These are phyloP conservation scores for Sinelater perroti DNA, from an alignment of 2,888 invertebrate genomes.

Conservation along the genomic window DNA sequence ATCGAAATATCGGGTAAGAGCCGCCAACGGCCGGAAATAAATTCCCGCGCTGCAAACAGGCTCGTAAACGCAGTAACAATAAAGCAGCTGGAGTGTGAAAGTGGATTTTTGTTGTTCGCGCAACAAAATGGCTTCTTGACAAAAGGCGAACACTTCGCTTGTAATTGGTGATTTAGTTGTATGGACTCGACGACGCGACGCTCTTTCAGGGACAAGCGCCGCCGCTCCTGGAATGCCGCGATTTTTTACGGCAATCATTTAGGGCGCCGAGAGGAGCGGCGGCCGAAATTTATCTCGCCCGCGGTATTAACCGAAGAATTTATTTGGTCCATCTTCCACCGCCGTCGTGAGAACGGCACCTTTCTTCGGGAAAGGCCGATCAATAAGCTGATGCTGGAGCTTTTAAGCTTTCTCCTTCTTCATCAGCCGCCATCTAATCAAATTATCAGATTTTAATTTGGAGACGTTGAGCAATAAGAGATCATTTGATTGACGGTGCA, in stretches of 20 bases:
- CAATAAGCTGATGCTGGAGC: too few species aligned
- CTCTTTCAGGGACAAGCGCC: conserved; percentile 29
- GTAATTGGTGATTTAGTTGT: conserved; percentile 55
- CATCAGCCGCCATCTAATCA: too few species aligned
- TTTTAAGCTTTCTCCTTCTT: too few species aligned
- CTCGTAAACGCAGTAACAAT: conserved; percentile 58
- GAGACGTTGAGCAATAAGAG: too few species aligned
- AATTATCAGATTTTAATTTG: too few species aligned
- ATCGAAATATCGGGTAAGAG: conserved; percentile 43
- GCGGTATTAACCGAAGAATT: too few species aligned
- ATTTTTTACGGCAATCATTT: conserved; percentile 25
- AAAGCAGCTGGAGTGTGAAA: conserved; percentile 61
- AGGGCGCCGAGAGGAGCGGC: too few species aligned
- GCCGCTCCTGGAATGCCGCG: conserved; percentile 16
- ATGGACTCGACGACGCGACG: conserved; percentile 40
- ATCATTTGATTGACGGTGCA: too few species aligned
- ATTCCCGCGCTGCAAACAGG: conserved; percentile 50
- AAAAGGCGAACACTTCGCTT: conserved; percentile 52
- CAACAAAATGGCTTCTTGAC: conserved; percentile 55
- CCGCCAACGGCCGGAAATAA: conserved; percentile 45
- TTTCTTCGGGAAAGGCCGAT: too few species aligned
- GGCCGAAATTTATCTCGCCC: too few species aligned
- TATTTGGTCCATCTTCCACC: too few species aligned
- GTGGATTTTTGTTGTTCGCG: conserved; percentile 59
- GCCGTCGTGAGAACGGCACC: too few species aligned